These are phyloP conservation scores for Emydoidea blandingii DNA, from an alignment of 2,797 vertebrate species.

Conservation along the genomic window DNA sequence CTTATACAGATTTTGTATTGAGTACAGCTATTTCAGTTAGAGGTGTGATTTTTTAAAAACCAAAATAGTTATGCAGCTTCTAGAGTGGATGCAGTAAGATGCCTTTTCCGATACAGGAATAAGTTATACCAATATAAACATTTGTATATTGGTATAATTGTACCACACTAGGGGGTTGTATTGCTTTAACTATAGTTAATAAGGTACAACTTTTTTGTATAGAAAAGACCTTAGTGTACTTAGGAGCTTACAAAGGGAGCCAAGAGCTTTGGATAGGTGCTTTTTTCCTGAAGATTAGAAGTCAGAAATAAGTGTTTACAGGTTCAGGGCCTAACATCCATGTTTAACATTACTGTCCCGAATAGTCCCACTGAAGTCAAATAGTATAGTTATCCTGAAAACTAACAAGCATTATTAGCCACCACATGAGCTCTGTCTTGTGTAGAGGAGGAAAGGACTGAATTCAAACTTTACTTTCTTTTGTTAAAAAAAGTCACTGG, in stretches of 20 bases:
- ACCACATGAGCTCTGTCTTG: neutral
- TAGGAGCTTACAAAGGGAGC: neutral
- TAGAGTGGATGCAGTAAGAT: neutral
- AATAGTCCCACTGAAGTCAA: neutral
- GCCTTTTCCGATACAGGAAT: neutral
- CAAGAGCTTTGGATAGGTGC: neutral
- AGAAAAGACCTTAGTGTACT: neutral
- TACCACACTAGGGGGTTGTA: neutral
- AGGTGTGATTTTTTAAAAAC: neutral
- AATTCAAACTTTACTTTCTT: neutral
- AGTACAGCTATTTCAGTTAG: neutral
- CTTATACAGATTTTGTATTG: neutral
- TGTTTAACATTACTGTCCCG: neutral
- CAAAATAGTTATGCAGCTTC: neutral
- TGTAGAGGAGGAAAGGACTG: neutral
- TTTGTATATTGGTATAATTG: neutral
- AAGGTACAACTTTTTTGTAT: neutral
- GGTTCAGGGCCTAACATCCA: neutral
- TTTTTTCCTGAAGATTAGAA: neutral
- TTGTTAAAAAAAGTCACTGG: neutral
- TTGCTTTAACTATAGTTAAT: neutral
- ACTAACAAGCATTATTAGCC: neutral
- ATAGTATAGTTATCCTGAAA: neutral
- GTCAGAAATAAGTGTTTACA: neutral
- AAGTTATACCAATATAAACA: neutral